Base-by-base conservation (phyloP, 2,888 invertebrate genomes). In the Brachylomia viminalis region DNA sequence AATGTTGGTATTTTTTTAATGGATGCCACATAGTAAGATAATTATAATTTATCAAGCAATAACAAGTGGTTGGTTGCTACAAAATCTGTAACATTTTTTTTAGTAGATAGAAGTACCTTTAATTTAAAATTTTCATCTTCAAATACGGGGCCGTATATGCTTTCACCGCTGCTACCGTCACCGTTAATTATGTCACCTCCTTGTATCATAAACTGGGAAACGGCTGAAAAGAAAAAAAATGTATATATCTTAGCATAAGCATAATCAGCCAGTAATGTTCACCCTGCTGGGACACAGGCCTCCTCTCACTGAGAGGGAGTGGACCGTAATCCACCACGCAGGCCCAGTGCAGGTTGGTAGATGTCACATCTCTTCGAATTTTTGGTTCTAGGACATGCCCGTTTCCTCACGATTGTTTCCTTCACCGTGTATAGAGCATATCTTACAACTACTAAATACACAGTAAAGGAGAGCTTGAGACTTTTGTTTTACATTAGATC, bases 91-190 rank as follows among this genome's bases (percentile, higher is more conserved):
- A 59, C 20, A 15, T 2, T 17, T 17, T n/a, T n/a, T n/a, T 42
- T 2, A 20, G 2, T 20, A 59, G 3, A 33, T 33, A n/a, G 33
- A n/a, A 62, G 91, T 92, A 98, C 98, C 92, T 92, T 95, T 82
- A 98, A 91, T 74, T 93, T 94, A 91, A 99, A 98, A 93, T 98
- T 98, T 96, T 99, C 99, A 97, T 99, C 99, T 86, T 98, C 98
- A 94, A 99, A 99, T 69, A 97, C 97, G 23, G 97, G 97, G 15
- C 99, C 99, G 92, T 99, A 99, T 87, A 99, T 99, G 90, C 99
- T 99, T 93, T 99, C 99, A 0, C 99, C 99, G 58, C 98, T 97
- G 3, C 98, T 97, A 0, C 99, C 99, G 96, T 99, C 98, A 58
- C 97, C 97, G 91, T 97, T 97, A 7, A 97, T 97, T 78, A 98